Evolutionary conservation across 2,797 vertebrate genomes (phyloP), one percentile per base, ranked within the genome.

Genomic region (Sparidentex hasta): DNA sequence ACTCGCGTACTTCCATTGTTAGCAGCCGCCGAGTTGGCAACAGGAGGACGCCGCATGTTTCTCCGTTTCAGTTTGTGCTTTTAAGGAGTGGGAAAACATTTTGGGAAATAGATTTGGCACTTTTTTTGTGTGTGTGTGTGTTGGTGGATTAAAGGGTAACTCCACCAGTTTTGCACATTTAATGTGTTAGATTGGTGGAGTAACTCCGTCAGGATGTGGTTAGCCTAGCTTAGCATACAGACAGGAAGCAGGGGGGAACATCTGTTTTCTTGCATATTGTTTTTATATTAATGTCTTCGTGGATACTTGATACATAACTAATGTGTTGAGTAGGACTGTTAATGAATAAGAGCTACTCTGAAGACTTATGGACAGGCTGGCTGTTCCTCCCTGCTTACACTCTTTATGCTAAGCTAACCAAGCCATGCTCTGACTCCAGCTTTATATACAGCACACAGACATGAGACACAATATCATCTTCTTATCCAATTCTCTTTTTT

Each of bases 161-260:
- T 33, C 33, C 33, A 33, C 33, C 33, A 8, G 33, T 33, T 33
- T 33, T 8, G 8, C 33, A 33, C 33, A 33, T 33, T 33, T 8
- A 33, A 8, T 33, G 33, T 33, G 33, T 33, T 8, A 7, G 8
- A 7, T 33, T 8, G 33, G 33, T 33, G 33, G 33, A 33, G 33
- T 33, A 33, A 33, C 33, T 7, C 70, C n/a, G 11, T 63, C 27
- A 48, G 13, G 62, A 27, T 23, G 66, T 18, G 6, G 20, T 72
- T 61, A 54, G 54, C 27, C 38, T 76, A 74, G 67, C 57, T 80
- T 76, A 65, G 74, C 65, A 7, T 65, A 18, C 52, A 70, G 38
- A 23, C 25, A 3, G 23, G 17, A 50, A 73, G 20, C 4, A 5
- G n/a, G 23, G 4, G 16, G 38, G 48, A 21, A 43, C 47, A 2